Conservation (phyloP, 1,140 invertebrate genomes). For the Ceratina calcarata region DNA sequence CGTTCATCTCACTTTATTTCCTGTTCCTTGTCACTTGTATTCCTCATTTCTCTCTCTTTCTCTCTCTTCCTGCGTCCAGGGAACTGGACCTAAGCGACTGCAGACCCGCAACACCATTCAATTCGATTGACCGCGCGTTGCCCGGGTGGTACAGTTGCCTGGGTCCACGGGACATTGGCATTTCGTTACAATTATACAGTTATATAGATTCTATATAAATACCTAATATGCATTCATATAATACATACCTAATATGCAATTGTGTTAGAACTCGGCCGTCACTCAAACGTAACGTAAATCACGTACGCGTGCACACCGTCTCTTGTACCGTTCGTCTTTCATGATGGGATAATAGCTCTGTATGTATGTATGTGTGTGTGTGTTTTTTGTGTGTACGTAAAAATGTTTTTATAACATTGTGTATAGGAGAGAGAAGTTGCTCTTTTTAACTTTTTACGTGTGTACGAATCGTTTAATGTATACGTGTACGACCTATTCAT, state of each 20-base stretch:
- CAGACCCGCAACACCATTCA: conserved; percentile 44
- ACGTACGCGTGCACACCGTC: conserved; percentile 63
- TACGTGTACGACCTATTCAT: neutral
- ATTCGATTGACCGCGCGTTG: conserved; percentile 56
- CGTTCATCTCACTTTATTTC: conserved; percentile 40
- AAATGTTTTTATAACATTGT: neutral
- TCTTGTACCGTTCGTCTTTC: conserved; percentile 63
- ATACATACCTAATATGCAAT: conserved; percentile 80
- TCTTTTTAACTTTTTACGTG: neutral
- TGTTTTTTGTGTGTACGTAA: neutral
- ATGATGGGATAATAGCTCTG: conserved; percentile 44
- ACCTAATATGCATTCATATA: conserved; percentile 80
- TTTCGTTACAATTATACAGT: conserved; percentile 80
- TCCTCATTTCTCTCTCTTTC: conserved; percentile 43
- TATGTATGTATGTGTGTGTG: conserved; percentile 27
- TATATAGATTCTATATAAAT: conserved; percentile 80
- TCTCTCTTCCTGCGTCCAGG: conserved; percentile 64
- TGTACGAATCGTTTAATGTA: neutral
- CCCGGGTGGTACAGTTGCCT: conserved; percentile 58
- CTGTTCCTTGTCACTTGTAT: conserved; percentile 47
- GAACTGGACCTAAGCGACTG: conserved; percentile 67
- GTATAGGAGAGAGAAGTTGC: too few relatives aligned
- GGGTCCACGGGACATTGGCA: conserved; percentile 77
- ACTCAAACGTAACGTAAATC: conserved; percentile 70
- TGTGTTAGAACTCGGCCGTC: conserved; percentile 77